phyloP scores from a whole-genome alignment of 2,797 vertebrate species.

The Diglossa cyanea region DNA sequence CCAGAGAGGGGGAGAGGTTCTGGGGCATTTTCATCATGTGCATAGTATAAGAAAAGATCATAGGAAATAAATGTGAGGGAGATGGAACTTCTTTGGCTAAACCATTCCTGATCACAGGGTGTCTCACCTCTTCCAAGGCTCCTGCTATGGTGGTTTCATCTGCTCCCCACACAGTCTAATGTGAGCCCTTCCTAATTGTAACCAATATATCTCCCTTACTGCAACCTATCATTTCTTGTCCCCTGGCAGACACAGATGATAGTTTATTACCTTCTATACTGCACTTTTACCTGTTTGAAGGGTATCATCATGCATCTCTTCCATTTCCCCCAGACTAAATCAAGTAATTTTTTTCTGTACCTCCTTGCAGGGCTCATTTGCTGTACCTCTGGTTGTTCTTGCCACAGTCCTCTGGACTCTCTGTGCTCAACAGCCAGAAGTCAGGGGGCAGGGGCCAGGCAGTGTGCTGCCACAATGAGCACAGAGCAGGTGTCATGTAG shows the following conservation, averaged over 20 bases:
- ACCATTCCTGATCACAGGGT: background rate
- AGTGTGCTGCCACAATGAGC: fast-evolving
- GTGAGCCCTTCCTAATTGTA: background rate
- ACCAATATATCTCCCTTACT: background rate
- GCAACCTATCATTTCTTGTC: background rate
- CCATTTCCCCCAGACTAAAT: background rate
- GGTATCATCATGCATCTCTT: background rate
- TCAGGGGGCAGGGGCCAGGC: background rate
- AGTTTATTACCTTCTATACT: background rate
- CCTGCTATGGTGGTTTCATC: background rate
- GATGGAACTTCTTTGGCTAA: background rate
- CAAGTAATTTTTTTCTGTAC: background rate
- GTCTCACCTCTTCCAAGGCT: background rate
- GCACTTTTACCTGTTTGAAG: background rate
- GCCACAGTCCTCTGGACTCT: background rate
- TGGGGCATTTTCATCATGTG: background rate
- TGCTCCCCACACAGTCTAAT: background rate
- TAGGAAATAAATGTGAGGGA: background rate
- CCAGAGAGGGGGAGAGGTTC: background rate
- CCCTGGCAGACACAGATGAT: background rate
- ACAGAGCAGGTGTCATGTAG: background rate
- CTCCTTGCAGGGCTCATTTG: background rate
- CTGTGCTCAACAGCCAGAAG: background rate
- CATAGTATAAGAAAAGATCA: background rate
- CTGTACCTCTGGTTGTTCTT: background rate